These are phyloP conservation scores for Karalla daura DNA, from an alignment of 2,797 vertebrate genomes.

Conservation along the genomic window DNA sequence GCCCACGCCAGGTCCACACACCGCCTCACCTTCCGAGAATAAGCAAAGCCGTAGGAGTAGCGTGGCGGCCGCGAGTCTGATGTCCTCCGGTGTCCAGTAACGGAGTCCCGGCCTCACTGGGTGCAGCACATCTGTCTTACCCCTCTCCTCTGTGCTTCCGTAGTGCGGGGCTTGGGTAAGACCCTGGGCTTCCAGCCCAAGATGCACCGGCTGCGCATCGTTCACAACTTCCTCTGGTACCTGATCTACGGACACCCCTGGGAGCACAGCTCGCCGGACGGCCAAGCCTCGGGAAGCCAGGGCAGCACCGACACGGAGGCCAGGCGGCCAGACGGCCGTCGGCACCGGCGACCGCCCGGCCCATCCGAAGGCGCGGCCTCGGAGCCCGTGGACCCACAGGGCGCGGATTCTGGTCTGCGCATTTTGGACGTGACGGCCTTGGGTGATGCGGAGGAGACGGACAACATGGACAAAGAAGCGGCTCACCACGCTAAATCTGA, in stretches of 20 bases:
- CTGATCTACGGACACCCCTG: slow-evolving; percentile 90
- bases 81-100: too few species aligned
- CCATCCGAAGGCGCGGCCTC: background rate
- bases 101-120: too few species aligned
- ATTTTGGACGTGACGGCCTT: slow-evolving; percentile 9
- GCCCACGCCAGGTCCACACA: slow-evolving; percentile 85
- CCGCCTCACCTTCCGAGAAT: background rate
- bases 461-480: background rate
- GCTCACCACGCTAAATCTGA: background rate
- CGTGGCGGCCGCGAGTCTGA: background rate
- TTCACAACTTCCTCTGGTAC: slow-evolving; percentile 94
- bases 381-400: background rate
- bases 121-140: too few species aligned
- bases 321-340: too few species aligned
- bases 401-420: background rate
- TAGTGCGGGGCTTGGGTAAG: slow-evolving; percentile 92
- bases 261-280: slow-evolving; percentile 10
- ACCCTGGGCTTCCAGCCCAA: slow-evolving; percentile 94
- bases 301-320: background rate
- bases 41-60: background rate
- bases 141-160: background rate
- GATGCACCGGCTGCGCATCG: slow-evolving; percentile 91
- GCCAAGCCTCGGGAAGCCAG: background rate
- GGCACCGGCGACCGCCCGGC: too few species aligned
- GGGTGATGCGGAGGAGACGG: slow-evolving; percentile 48